A percentile compares a stretch with the other conserved stretches of the same genome.
Evolutionary conservation across 1,140 invertebrate species (phyloP).

Genomic region (Bombus superbus): DNA sequence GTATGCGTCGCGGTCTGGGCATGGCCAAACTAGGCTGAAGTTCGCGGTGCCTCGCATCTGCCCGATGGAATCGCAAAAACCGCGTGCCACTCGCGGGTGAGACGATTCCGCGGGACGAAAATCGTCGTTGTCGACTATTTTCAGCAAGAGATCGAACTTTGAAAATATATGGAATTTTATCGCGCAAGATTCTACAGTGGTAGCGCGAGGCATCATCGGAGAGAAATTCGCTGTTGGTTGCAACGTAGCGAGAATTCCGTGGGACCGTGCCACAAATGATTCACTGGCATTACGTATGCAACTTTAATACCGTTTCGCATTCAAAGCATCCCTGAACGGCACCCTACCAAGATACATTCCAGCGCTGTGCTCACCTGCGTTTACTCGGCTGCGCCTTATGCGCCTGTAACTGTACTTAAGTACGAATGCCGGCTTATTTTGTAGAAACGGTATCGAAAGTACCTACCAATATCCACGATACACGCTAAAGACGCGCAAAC

Average conservation of each 20-base stretch:
- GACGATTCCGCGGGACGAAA: conserved; percentile 32
- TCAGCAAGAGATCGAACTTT: too few relatives aligned
- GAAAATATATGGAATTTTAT: not conserved
- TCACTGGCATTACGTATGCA: conserved; percentile 43
- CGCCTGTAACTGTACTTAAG: conserved; percentile 5
- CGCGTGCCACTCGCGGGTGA: conserved; percentile 46
- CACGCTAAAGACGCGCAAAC: too few relatives aligned
- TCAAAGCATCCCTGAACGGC: conserved; percentile 43
- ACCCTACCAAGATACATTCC: conserved; percentile 36
- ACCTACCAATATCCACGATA: too few relatives aligned
- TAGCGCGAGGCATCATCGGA: not conserved
- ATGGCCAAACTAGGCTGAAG: conserved; percentile 71
- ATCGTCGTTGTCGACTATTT: not conserved
- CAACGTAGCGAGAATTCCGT: not conserved
- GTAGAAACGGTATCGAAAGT: not conserved
- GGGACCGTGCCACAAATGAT: conserved; percentile 21
- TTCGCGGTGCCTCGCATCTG: conserved; percentile 65
- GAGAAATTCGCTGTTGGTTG: not conserved
- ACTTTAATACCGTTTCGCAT: conserved; percentile 48
- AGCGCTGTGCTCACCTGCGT: not conserved
- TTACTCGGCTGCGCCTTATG: not conserved
- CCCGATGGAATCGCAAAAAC: conserved; percentile 60
- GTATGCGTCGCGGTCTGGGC: conserved; percentile 61
- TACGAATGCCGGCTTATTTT: not conserved
- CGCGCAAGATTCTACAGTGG: not conserved